Base-by-base conservation (phyloP, 2,888 invertebrate genomes). In the Phyllotreta cruciferae region DNA sequence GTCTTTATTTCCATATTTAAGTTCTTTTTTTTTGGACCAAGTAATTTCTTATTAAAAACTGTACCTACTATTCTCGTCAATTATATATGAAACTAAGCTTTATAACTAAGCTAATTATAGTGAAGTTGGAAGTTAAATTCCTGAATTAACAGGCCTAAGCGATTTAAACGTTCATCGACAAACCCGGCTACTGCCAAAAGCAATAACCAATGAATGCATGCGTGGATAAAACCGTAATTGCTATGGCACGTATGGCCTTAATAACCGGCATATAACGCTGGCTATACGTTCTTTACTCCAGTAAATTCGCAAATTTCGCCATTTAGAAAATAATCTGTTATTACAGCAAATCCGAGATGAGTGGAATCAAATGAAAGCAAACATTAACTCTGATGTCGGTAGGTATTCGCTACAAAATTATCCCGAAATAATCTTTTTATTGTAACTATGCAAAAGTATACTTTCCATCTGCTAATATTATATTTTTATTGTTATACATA, bases 221-320 rank as follows among this genome's bases (percentile, higher is more conserved):
- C 37, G 11, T 50, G 38, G 36, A 37, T 52, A 52, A 52, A 52
- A 52, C 52, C 10, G 13, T 52, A 52, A 52, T 52, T 37, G 52
- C 37, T 13, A 38, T 37, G 36, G 49, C 49, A 49, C 49, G 49
- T 49, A 49, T 49, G 52, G 52, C 38, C 52, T 52, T 52, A 37
- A 52, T 52, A 52, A 52, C 52, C 8, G 50, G 14, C n/a, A 36
- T 50, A 50, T 50, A 50, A 35, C 10, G 37, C 35, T 10, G 52
- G 52, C 24, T 38, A 52, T 37, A 37, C 52, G 10, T 9, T 52
- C 38, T 14, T 37, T 36, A 9, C 52, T 13, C 10, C 34, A 24
- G 52, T 37, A 52, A 10, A 52, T 52, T 52, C 52, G 9, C 52
- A 52, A 52, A 52, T 52, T 52, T 37, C 37, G 14, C 38, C 11